Evolutionary conservation across 2,113 vertebrate genomes (phyloP).

Genomic region (Hyperoodon ampullatus): DNA sequence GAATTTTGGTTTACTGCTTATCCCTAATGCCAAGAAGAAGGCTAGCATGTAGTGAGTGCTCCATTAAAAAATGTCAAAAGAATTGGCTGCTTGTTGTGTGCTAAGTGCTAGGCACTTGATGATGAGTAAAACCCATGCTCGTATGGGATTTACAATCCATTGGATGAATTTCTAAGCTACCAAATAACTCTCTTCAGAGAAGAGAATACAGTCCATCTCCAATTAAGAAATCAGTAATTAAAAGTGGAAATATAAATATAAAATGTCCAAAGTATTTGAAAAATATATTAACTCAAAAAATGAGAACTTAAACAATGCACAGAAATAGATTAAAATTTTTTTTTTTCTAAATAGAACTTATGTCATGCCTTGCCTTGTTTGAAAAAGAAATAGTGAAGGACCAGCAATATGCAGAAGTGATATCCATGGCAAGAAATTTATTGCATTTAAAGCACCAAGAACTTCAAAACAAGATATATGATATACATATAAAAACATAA

Average conservation of each 20-base stretch:
- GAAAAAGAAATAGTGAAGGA: background rate
- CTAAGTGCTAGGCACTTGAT: background rate
- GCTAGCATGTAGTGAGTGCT: background rate
- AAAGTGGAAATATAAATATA: background rate
- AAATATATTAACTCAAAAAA: background rate
- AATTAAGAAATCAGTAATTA: background rate
- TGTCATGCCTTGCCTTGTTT: background rate
- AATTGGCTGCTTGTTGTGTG: background rate
- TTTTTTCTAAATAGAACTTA: background rate
- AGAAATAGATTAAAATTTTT: background rate
- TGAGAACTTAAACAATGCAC: background rate
- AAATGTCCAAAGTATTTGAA: background rate
- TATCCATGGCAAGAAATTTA: background rate
- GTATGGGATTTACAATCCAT: background rate
- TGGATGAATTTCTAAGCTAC: background rate
- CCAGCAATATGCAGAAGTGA: background rate
- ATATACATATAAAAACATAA: background rate
- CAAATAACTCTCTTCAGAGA: background rate
- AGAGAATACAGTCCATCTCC: background rate
- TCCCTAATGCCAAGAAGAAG: rapidly evolving
- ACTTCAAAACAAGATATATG: background rate
- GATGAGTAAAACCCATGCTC: background rate
- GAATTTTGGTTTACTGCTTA: background rate
- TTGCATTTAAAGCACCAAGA: background rate
- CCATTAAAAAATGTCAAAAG: background rate